Conservation (phyloP, 2,888 invertebrate genomes). For the Lypha dubia region DNA sequence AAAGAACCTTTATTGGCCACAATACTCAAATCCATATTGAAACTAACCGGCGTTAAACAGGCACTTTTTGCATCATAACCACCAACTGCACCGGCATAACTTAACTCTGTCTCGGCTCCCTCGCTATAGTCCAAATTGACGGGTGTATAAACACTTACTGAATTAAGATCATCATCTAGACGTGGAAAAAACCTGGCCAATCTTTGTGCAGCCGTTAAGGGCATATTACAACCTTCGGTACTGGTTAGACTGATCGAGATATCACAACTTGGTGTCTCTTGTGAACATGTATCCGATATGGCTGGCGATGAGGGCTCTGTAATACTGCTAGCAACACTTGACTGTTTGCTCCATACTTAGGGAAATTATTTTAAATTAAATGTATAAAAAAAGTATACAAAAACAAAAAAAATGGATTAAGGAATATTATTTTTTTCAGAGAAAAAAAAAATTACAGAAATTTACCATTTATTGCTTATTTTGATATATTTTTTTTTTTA, state of each 20-base stretch:
- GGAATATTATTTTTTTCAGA: not conserved
- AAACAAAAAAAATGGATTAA: conserved; percentile 30
- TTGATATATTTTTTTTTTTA: not conserved
- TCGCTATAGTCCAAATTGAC: conserved; percentile 82
- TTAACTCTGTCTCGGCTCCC: conserved; percentile 75
- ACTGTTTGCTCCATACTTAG: conserved; percentile 92
- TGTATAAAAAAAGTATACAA: conserved; percentile 48
- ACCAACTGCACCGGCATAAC: conserved; percentile 63
- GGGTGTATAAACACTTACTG: conserved; percentile 84
- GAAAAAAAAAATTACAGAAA: not conserved
- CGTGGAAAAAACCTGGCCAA: conserved; percentile 85
- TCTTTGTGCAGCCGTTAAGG: conserved; percentile 74
- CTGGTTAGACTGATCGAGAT: conserved; percentile 87
- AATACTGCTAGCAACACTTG: conserved; percentile 87
- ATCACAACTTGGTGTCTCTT: conserved; percentile 85
- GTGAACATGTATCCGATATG: conserved; percentile 85
- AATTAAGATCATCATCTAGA: conserved; percentile 85
- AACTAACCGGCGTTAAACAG: conserved; percentile 87
- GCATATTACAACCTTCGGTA: conserved; percentile 84
- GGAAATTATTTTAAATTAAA: conserved; percentile 7
- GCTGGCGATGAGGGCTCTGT: conserved; percentile 94
- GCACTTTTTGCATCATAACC: conserved; percentile 76
- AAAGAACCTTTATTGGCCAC: conserved; percentile 88
- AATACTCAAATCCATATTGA: conserved; percentile 87
- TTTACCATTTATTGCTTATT: conserved; percentile 21